Evolutionary conservation across 2,113 vertebrate genomes (phyloP), one percentile per base, ranked within the genome.

Genomic region (Passer domesticus): DNA sequence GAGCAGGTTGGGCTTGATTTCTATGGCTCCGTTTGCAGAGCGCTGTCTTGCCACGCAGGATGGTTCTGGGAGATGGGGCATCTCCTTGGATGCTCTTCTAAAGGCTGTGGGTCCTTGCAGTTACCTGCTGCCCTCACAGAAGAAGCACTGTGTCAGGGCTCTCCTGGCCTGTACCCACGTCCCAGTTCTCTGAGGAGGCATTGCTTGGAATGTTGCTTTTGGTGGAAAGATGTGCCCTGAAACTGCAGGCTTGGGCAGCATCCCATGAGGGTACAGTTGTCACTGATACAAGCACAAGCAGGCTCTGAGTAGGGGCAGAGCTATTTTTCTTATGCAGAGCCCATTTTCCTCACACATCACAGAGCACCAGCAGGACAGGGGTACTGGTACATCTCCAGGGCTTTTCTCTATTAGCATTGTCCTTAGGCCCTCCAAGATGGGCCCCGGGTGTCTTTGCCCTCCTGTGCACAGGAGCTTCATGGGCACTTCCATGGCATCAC

Each of bases 1-100:
- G 82, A 91, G 85, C 90, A 87, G 25, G 68, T 92, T 95, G 80
- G 73, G 43, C 80, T 80, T 58, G 68, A 94, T 90, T 95, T n/a
- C 50, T 35, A 2, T 55, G 58, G 31, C 87, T 97, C 35, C 20
- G 41, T 55, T 60, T 76, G 59, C 55, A 56, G 46, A 95, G 62
- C 2, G 1, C 56, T 72, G 44, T 81, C 80, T 37, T 73, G 60
- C 69, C 0, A 2, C 15, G 24, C 49, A 37, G 46, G 41, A 58
- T 0, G 0, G 30, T 91, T 41, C 55, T 53, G 41, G 67, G 64
- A 93, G 50, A 62, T 59, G 23, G 52, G 18, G 64, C 43, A 59
- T 13, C 15, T 68, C 19, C 10, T 72, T 95, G 56, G 49, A 62
- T 55, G 37, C 21, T 74, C 30, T 76, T 90, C 59, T 33, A 22